Conservation (phyloP, 2,113 vertebrate genomes). For the Elephas maximus region DNA sequence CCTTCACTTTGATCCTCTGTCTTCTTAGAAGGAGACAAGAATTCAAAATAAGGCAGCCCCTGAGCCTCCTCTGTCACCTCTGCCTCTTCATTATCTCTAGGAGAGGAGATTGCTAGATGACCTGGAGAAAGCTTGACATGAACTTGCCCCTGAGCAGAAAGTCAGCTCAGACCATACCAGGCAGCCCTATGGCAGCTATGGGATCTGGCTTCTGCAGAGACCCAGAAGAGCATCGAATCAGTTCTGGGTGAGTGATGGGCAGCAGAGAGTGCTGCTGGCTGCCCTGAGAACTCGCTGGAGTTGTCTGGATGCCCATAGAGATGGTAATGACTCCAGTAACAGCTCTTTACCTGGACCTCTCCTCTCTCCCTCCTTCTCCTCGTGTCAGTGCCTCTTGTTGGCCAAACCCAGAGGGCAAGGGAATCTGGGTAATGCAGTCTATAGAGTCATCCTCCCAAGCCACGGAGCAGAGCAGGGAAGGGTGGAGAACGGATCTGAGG, state of each 20-base stretch:
- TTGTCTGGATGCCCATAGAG: not conserved
- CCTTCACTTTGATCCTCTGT: constrained; percentile 44
- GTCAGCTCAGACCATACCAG: not conserved
- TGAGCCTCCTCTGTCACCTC: not conserved
- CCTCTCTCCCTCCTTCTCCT: not conserved
- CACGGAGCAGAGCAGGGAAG: too few species aligned
- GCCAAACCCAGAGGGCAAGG: not conserved
- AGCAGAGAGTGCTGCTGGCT: not conserved
- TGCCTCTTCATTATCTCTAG: not conserved
- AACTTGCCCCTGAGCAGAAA: not conserved
- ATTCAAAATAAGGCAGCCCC: not conserved
- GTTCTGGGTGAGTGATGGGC: not conserved
- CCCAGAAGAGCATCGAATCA: not conserved
- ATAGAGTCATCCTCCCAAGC: too few species aligned
- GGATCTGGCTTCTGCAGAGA: not conserved
- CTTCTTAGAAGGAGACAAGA: constrained; percentile 29
- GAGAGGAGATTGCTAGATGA: not conserved
- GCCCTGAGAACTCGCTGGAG: not conserved
- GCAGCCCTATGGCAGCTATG: not conserved
- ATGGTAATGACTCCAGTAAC: not conserved
- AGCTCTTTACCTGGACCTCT: not conserved
- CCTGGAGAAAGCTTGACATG: not conserved
- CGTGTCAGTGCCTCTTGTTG: not conserved
- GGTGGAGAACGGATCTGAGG: not conserved
- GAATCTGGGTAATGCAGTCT: not conserved